Evolutionary conservation across 2,797 vertebrate genomes (phyloP), one percentile per base, ranked within the genome.

Genomic region (Manis javanica): DNA sequence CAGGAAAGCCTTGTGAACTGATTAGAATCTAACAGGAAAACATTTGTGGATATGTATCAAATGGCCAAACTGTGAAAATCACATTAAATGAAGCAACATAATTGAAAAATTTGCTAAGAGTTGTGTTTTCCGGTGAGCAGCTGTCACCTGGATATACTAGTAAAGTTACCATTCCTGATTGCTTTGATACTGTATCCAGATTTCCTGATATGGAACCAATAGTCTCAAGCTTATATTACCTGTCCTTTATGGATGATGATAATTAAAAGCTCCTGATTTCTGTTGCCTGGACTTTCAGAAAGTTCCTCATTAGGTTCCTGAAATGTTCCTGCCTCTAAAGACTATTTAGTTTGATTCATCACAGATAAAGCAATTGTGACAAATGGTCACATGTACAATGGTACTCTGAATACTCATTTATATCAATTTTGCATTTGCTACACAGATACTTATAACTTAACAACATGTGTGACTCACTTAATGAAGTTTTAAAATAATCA

Each of bases 11-110:
- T 46, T 46, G 46, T 46, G 46, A 46, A 46, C 4, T 46, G 14
- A 37, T 68, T 63, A 18, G 81, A 87, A 91, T 95, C 24, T 84
- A 94, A 31, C 24, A 72, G 42, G 31, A 84, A 91, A 83, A 66
- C 7, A 29, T 31, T 46, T 46, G 46, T 79, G 23, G 34, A 18
- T 71, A 55, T 66, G 7, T 23, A 79, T 75, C 34, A 92, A 90
- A 79, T 61, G 21, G 23, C 23, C 31, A 88, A 66, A 69, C 14
- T 59, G 13, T 51, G 46, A 89, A 91, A 96, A 91, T 82, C 3
- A 63, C 29, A 74, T 21, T 8, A 87, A 81, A 81, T 57, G 68
- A 77, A 93, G 16, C n/a, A 93, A 78, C 29, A 51, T 61, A 53
- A 86, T 24, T 75, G n/a, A 93, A 71, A 91, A 79, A 19, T 3